Evolutionary conservation across 37 sponge, comb jelly and placozoan species (phyloP).

Genomic region (Oscarella lobularis): DNA sequence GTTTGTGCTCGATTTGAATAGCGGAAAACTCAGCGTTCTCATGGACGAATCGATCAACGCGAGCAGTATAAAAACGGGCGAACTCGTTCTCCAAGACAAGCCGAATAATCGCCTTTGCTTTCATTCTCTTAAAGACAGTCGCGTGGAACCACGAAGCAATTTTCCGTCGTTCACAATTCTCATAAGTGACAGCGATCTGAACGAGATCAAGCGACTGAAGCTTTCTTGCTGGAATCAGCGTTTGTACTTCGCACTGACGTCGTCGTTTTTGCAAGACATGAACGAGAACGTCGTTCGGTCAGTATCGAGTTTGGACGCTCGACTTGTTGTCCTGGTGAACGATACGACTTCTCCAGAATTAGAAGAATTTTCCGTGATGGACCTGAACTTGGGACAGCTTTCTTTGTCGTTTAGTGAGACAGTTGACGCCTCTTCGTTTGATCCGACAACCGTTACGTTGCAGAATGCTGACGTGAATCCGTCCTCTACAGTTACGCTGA

Average conservation of each 20-base stretch:
- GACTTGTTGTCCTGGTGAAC: constrained; percentile 21
- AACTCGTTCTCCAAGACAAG: constrained; percentile 43
- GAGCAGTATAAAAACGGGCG: constrained; percentile 12
- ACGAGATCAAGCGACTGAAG: constrained; percentile 35
- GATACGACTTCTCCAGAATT: not conserved
- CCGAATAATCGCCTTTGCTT: not conserved
- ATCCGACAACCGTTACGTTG: constrained; percentile 4
- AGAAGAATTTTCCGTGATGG: not conserved
- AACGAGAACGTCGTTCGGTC: not conserved
- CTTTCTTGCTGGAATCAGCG: constrained; percentile 25
- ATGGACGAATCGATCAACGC: constrained; percentile 74
- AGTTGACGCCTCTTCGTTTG: constrained; percentile 5
- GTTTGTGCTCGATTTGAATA: constrained; percentile 59
- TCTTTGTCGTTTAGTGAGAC: constrained; percentile 16
- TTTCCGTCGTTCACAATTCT: too few species aligned
- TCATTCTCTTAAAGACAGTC: constrained; percentile 20
- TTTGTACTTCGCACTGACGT: constrained; percentile 39
- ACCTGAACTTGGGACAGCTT: constrained; percentile 18
- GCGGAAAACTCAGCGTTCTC: constrained; percentile 22
- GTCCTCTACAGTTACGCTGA: constrained; percentile 13
- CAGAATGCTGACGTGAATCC: constrained; percentile 19
- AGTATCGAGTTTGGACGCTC: not conserved
- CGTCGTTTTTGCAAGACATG: not conserved
- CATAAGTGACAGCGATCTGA: constrained; percentile 50
- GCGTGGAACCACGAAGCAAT: too few species aligned